Conservation (phyloP, 1,140 invertebrate species). For the Tenebrio molitor region DNA sequence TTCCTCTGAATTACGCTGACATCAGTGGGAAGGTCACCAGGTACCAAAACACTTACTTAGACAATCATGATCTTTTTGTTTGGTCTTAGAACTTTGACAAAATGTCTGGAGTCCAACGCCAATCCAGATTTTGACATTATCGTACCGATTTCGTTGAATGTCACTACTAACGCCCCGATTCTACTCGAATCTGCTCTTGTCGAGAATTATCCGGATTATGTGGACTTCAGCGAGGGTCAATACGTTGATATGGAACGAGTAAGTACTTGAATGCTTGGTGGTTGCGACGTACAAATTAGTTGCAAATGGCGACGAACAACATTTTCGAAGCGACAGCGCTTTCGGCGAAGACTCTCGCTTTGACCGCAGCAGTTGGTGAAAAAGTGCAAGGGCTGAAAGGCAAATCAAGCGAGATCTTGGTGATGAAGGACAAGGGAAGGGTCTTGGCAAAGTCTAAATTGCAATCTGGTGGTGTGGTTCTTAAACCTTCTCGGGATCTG, state of each 20-base stretch:
- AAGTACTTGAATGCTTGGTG: not conserved
- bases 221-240: not conserved
- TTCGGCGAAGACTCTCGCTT: too few species aligned
- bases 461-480: too few species aligned
- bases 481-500: not conserved
- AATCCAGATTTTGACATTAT: not conserved
- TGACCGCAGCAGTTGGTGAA: too few species aligned
- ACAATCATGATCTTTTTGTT: too few species aligned
- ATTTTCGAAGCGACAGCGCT: too few species aligned
- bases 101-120: not conserved
- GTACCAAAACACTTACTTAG: too few species aligned
- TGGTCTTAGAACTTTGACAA: not conserved
- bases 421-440: too few species aligned
- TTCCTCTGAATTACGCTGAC: not conserved
- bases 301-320: not conserved
- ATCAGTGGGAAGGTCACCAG: slow-evolving; percentile 16
- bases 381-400: too few species aligned
- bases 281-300: not conserved
- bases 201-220: slow-evolving; percentile 1
- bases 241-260: not conserved
- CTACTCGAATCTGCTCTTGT: not conserved
- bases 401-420: too few species aligned
- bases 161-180: slow-evolving; percentile 20
- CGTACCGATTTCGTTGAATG: not conserved
- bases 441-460: too few species aligned